These are phyloP conservation scores for Cuculus canorus DNA, from an alignment of 2,797 vertebrate genomes.

Conservation along the genomic window DNA sequence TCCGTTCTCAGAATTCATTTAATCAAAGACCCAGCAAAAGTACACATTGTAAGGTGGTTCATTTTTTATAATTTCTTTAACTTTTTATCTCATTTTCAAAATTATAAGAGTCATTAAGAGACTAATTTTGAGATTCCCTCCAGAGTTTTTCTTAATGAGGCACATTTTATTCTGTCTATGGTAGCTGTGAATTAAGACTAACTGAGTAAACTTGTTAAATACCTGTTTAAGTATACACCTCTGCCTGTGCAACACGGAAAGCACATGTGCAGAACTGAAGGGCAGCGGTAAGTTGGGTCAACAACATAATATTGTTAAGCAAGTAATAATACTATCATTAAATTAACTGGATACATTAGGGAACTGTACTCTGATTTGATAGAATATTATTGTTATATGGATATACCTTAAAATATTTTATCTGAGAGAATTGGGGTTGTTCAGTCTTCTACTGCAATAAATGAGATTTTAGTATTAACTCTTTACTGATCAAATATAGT, in stretches of 20 bases:
- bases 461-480: background rate
- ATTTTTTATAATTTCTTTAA: slow-evolving; percentile 58
- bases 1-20: slow-evolving; percentile 34
- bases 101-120: slow-evolving; percentile 39
- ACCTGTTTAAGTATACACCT: background rate
- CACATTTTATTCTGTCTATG: slow-evolving; percentile 13
- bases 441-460: background rate
- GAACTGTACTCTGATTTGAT: background rate
- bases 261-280: background rate
- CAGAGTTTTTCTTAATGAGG: slow-evolving; percentile 49
- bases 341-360: background rate
- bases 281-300: background rate
- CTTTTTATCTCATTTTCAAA: slow-evolving; percentile 40
- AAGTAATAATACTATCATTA: background rate
- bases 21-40: slow-evolving; percentile 50
- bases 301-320: background rate
- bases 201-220: background rate
- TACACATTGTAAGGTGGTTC: slow-evolving; percentile 17
- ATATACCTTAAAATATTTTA: background rate
- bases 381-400: background rate
- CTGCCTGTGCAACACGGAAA: background rate
- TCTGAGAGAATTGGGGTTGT: too few relatives aligned
- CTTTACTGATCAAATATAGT: background rate
- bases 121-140: slow-evolving; percentile 28
- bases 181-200: background rate